Evolutionary conservation across 2,797 vertebrate species (phyloP), one percentile per base, ranked within the genome.

Genomic region (Poeciliopsis infans): DNA sequence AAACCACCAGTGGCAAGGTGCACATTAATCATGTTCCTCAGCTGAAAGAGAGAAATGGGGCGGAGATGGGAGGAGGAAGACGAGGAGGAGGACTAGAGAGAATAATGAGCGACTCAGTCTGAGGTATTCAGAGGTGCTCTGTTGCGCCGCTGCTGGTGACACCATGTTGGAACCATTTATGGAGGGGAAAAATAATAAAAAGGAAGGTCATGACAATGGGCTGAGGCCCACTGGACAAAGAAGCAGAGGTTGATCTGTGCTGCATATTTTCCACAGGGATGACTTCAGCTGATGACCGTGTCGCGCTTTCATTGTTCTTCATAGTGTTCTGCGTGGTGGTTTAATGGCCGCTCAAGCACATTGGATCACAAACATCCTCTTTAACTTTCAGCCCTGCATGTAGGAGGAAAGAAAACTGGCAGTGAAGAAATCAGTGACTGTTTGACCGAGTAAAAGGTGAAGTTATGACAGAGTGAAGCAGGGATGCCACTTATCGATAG

Each of bases 11-110:
- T 94, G 91, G 93, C 92, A 92, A 92, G 87, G 88, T 93, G 92
- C 91, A 93, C 95, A 95, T 96, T 94, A 91, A 93, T 94, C 92
- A 91, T 87, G 94, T 93, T 94, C 94, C 94, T 95, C 91, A 93
- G 91, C 91, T 91, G 90, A 94, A 93, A 92, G 91, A 93, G 91
- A 93, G 92, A 95, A 94, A 94, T 92, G 91, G 91, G 93, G 89
- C 84, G 87, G 89, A 83, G 92, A 88, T 85, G 86, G 87, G 76
- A 86, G 85, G 83, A 59, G 78, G 80, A 79, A 79, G 85, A 84
- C 80, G 80, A 86, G 84, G 82, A 59, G 78, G 80, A 79, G 79
- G 85, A 84, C 82, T 79, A 86, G 84, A 51, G 83, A 90, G 91
- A 93, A 94, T 93, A 93, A 93, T 93, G 92, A 93, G 90, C 84